phyloP scores from a whole-genome alignment of 2,797 vertebrate species.

The Calcarius lapponicus region DNA sequence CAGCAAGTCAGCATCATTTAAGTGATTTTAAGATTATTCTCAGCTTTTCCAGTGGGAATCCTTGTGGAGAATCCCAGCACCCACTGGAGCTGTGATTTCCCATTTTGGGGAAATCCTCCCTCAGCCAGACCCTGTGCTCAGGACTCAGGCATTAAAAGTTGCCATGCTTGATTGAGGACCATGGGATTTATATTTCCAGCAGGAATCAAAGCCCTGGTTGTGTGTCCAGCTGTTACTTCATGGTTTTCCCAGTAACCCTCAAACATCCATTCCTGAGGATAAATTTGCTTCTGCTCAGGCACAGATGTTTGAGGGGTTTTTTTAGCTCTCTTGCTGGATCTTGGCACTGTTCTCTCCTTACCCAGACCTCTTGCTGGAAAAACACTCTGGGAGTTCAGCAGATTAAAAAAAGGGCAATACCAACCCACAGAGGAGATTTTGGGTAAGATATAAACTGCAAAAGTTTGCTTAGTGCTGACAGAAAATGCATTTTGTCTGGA shows the following conservation, averaged over 20 bases:
- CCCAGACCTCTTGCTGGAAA: not conserved
- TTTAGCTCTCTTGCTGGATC: not conserved
- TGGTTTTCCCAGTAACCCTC: not conserved
- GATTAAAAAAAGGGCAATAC: not conserved
- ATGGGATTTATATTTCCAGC: not conserved
- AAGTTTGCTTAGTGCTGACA: not conserved
- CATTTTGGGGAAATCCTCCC: not conserved
- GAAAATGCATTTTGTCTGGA: not conserved
- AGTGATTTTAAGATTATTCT: not conserved
- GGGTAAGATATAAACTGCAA: not conserved
- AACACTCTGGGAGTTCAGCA: not conserved
- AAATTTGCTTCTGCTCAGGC: not conserved
- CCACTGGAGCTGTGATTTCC: not conserved
- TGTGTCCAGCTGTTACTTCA: not conserved
- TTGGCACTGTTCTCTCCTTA: not conserved
- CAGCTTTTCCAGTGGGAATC: not conserved
- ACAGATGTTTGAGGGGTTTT: not conserved
- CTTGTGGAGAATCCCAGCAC: not conserved
- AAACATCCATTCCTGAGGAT: not conserved
- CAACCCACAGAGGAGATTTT: not conserved
- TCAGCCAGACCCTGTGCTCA: not conserved
- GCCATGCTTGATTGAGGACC: not conserved
- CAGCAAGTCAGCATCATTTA: not conserved
- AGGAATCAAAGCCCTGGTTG: not conserved
- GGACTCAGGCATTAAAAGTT: not conserved